Evolutionary conservation across 2,113 vertebrate species (phyloP), one percentile per base, ranked within the genome.

Genomic region (Epinephelus lanceolatus): DNA sequence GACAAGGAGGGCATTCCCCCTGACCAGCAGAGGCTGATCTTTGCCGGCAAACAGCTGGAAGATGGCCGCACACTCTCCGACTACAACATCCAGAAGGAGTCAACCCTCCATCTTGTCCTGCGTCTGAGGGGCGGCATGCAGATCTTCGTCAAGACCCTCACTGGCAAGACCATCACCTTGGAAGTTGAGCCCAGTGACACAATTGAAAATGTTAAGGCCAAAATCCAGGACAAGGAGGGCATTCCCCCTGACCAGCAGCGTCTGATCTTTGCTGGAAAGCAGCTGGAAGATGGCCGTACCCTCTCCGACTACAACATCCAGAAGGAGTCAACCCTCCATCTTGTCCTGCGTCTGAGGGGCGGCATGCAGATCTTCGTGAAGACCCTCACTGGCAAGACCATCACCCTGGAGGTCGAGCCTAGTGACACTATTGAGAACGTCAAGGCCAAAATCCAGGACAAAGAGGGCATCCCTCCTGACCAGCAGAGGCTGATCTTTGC

Each of bases 191-290:
- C 90, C 1, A 91, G 87, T 1, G 87, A 89, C 83, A 91, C 85
- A 1, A 89, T 89, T 55, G 90, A 89, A 18, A 91, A 91, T 0
- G 90, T 89, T 0, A 91, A 88, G 27, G 90, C 90, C 14, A 91
- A 91, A 19, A 91, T 91, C 75, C 90, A 91, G 67, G 90, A 91
- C 30, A 91, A 91, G 23, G 90, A 90, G 70, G 90, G 90, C 73
- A 91, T 89, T 14, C 87, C 89, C 80, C 87, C 90, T 0, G 90
- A 91, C 5, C 90, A 91, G 85, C 90, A 91, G 87, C 86, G 90
- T 78, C 47, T 91, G 5, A 37, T 37, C 33, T 37, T 37, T 1
- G 33, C 33, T 0, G 33, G 33, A 6, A 37, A 37, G 0, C 33
- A 37, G 33, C 33, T 37, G 33, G 33, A 37, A 37, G 33, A 37